Evolutionary conservation across 2,797 vertebrate genomes (phyloP).

Genomic region (Syncerus caffer): DNA sequence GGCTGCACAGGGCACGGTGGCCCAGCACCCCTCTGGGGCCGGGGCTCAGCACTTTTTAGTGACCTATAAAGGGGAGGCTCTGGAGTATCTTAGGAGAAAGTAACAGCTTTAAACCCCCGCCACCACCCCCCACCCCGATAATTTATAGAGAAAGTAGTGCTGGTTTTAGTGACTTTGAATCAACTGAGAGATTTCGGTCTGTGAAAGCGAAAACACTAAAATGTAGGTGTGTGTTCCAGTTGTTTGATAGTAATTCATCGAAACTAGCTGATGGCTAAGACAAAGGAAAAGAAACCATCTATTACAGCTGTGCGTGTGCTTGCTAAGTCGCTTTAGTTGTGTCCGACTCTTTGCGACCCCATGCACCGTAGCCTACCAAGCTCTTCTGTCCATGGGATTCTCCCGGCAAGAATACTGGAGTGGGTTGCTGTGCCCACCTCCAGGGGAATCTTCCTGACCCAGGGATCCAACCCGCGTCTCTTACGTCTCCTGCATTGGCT

Average conservation of each 20-base stretch:
- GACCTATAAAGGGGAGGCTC: slow-evolving; percentile 38
- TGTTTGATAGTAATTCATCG: not conserved
- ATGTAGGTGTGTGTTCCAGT: not conserved
- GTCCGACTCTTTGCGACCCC: not conserved
- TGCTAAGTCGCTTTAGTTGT: not conserved
- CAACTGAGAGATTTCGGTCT: not conserved
- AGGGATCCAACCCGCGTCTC: accelerated
- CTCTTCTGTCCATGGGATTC: not conserved
- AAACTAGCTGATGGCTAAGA: not conserved
- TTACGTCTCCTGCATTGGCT: not conserved
- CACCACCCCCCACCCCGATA: accelerated
- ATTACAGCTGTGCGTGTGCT: not conserved
- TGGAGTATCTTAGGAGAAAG: not conserved
- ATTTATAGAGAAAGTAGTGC: not conserved
- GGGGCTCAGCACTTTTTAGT: not conserved
- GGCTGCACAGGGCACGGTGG: not conserved
- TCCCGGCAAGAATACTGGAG: not conserved
- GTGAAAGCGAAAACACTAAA: not conserved
- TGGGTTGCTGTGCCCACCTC: not conserved
- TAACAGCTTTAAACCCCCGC: not conserved
- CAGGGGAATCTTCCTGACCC: not conserved
- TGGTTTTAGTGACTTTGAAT: not conserved
- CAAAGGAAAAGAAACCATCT: not conserved
- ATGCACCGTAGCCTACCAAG: not conserved
- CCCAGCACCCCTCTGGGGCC: not conserved